Conservation (phyloP, 2,797 vertebrate genomes). For the Rhadinocentrus ornatus region DNA sequence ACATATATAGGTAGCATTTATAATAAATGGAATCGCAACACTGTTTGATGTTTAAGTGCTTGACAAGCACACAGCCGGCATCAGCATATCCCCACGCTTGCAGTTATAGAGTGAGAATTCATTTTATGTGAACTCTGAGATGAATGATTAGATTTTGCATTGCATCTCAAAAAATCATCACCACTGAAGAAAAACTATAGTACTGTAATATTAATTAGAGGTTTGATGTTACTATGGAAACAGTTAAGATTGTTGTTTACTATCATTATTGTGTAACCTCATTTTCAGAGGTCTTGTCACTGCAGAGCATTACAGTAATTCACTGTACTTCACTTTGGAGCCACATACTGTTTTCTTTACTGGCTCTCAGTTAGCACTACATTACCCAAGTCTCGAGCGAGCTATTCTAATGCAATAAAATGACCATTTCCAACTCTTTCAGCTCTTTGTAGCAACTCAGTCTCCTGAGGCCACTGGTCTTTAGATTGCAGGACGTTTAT, state of each 20-base stretch:
- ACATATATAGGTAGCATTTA: constrained; percentile 62
- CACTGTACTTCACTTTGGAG: constrained; percentile 64
- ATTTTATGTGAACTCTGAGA: constrained; percentile 54
- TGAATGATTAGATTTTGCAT: constrained; percentile 54
- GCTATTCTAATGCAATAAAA: constrained; percentile 84
- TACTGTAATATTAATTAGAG: constrained; percentile 54
- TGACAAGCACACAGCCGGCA: constrained; percentile 58
- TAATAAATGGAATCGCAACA: constrained; percentile 46
- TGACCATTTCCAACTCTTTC: constrained; percentile 85
- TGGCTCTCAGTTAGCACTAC: constrained; percentile 79
- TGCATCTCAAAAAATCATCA: constrained; percentile 56
- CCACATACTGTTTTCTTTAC: constrained; percentile 74
- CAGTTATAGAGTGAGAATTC: constrained; percentile 36
- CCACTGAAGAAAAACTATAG: constrained; percentile 45
- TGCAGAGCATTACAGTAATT: constrained; percentile 45
- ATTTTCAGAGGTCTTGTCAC: constrained; percentile 45
- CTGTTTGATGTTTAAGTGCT: constrained; percentile 63
- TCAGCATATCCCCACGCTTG: constrained; percentile 35
- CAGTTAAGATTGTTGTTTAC: constrained; percentile 43
- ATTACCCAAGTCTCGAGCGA: constrained; percentile 83
- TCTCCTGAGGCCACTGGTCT: constrained; percentile 86
- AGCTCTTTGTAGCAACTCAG: constrained; percentile 83
- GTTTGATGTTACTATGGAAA: constrained; percentile 43
- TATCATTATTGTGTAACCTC: constrained; percentile 18
- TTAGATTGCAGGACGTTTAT: constrained; percentile 84